A percentile compares a stretch with the other conserved stretches of the same genome.
These are phyloP conservation scores for Cryptotis parvus DNA, from an alignment of 2,113 vertebrate species.

Conservation along the genomic window DNA sequence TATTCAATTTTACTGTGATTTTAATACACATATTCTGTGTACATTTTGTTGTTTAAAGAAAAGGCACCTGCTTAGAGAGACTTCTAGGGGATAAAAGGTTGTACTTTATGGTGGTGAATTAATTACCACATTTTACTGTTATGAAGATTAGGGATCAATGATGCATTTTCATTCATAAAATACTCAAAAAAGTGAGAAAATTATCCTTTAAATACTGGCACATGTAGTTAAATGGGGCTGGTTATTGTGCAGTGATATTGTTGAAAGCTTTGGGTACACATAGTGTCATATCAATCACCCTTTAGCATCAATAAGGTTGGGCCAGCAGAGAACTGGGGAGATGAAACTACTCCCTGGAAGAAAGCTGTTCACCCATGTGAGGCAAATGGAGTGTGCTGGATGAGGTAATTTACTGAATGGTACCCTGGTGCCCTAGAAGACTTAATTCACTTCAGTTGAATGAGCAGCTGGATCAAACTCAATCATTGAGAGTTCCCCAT, in stretches of 20 bases:
- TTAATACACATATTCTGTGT: constrained; percentile 58
- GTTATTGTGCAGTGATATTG: neutral
- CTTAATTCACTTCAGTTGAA: constrained; percentile 77
- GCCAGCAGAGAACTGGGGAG: constrained; percentile 4
- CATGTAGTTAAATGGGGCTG: neutral
- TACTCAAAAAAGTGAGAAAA: neutral
- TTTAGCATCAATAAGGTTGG: constrained; percentile 23
- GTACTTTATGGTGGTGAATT: constrained; percentile 10
- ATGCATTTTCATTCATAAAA: constrained; percentile 5
- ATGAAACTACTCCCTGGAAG: constrained; percentile 66
- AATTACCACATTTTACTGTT: constrained; percentile 17
- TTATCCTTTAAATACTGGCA: neutral
- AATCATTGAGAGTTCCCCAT: constrained; percentile 56
- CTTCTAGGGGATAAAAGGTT: constrained; percentile 18
- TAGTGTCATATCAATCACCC: constrained; percentile 39
- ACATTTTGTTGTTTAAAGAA: constrained; percentile 12
- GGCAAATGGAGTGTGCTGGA: constrained; percentile 47
- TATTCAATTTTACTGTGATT: constrained; percentile 53
- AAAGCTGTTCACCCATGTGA: constrained; percentile 73
- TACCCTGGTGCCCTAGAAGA: constrained; percentile 63
- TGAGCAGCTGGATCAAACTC: constrained; percentile 75
- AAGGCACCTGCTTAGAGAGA: constrained; percentile 35
- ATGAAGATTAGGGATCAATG: neutral
- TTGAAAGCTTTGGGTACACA: neutral
- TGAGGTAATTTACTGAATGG: constrained; percentile 76